Evolutionary conservation across 1,140 invertebrate genomes (phyloP), one percentile per base, ranked within the genome.

Genomic region (Euwallacea fornicatus): DNA sequence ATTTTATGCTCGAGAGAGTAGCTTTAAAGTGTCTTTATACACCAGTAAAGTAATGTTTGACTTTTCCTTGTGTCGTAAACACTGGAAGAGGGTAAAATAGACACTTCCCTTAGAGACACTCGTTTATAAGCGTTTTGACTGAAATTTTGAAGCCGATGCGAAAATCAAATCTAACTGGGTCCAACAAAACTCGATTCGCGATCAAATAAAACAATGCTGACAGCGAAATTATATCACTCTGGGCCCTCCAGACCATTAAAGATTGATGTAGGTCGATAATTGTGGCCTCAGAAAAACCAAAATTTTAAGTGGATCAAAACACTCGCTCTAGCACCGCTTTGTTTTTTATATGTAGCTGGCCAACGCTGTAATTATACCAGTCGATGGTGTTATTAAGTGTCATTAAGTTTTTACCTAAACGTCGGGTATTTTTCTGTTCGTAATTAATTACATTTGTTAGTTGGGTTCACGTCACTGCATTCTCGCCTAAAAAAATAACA

Each of bases 371-470:
- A 69, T 69, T 69, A 69, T 62, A 69, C 10, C 44, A 61, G 13
- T 62, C 46, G 46, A 69, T 62, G 60, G 59, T 69, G 50, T 69
- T 69, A 69, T 69, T 69, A 69, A 69, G 67, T 69, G 55, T 69
- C 67, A 69, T 69, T 69, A 69, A 54, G 67, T 69, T 69, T 69
- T 69, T 69, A 69, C 67, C 59, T 69, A 69, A 69, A 69, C 59
- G 42, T 50, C 13, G 44, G 67, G 10, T 67, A 69, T 69, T 62
- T 69, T 62, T 50, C 43, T 47, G 50, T 11, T 15, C 42, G 67
- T 55, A 62, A 69, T 69, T 69, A 69, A 69, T 69, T 69, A 62
- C 46, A 42, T 69, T n/a, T n/a, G 21, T 42, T 13, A 53, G 21
- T 60, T 41, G 33, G 55, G 11, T 50, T 7, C n/a, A 42, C 10